A percentile compares a stretch with the other conserved stretches of the same genome.
phyloP scores from a whole-genome alignment of 2,113 vertebrate species.

The Rhodinocichla rosea region DNA sequence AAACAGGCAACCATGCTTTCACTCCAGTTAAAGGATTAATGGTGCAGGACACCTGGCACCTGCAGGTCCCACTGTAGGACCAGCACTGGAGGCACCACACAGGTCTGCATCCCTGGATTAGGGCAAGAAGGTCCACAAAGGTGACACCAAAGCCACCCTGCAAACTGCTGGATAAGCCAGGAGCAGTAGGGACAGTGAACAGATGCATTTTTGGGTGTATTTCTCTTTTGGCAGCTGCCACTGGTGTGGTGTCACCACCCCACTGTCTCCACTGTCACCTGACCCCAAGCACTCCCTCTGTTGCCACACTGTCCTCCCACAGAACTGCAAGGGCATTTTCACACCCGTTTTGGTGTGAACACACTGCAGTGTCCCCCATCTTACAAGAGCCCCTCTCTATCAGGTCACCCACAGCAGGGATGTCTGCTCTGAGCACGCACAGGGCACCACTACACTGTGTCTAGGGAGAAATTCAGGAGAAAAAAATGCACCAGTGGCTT shows the following conservation, averaged over 20 bases:
- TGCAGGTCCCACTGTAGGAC: neutral
- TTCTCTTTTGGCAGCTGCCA: neutral
- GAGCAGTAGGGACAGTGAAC: neutral
- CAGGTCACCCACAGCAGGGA: neutral
- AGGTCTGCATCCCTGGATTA: neutral
- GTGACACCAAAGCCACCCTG: neutral
- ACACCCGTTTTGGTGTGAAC: neutral
- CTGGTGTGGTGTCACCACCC: accelerated
- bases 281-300: neutral
- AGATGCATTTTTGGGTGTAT: neutral
- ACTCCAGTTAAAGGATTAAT: neutral
- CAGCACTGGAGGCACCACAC: accelerated
- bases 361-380: too few species aligned
- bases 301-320: neutral
- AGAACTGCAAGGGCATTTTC: neutral
- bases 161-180: neutral
- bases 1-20: neutral
- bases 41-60: neutral
- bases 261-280: neutral
- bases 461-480: neutral
- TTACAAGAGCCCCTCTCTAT: neutral
- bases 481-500: neutral
- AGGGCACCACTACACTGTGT: neutral
- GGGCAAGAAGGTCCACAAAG: neutral
- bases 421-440: accelerated